Evolutionary conservation across 2,888 invertebrate species (phyloP).

Genomic region (Druceiella hillmani): DNA sequence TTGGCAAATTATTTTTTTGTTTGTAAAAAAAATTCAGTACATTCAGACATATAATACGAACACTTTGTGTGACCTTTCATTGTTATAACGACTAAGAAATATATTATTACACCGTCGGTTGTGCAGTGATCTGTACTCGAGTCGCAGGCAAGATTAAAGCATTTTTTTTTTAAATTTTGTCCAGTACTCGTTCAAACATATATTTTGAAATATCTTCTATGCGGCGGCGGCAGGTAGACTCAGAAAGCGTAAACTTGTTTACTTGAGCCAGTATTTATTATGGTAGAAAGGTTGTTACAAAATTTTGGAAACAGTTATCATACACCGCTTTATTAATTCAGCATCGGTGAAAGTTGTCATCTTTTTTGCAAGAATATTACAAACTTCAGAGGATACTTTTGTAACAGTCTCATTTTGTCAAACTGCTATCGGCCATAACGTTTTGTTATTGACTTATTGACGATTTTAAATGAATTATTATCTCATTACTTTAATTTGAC

Average conservation of each 20-base stretch:
- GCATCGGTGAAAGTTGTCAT: constrained; percentile 9
- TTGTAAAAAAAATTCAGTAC: constrained; percentile 1
- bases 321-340: constrained; percentile 11
- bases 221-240: constrained; percentile 11
- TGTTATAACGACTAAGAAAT: constrained; percentile 6
- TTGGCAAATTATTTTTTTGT: background rate
- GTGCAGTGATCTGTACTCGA: constrained; percentile 17
- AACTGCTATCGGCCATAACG: too few species aligned
- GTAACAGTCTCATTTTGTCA: constrained; percentile 13
- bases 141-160: constrained; percentile 16
- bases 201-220: constrained; percentile 13
- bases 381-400: too few species aligned
- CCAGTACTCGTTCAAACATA: constrained; percentile 8
- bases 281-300: constrained; percentile 9
- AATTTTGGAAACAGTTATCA: constrained; percentile 10
- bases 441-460: constrained; percentile 8
- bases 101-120: constrained; percentile 7
- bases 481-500: too few species aligned
- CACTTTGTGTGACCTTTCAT: constrained; percentile 9
- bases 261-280: constrained; percentile 1
- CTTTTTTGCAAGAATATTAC: too few species aligned
- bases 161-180: constrained; percentile 11
- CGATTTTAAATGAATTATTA: too few species aligned
- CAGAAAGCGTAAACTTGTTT: constrained; percentile 9
- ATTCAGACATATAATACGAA: constrained; percentile 6